A percentile compares a stretch with the other conserved stretches of the same genome.
These are phyloP conservation scores for Eristalis pertinax DNA, from an alignment of 2,888 invertebrate species.

Conservation along the genomic window DNA sequence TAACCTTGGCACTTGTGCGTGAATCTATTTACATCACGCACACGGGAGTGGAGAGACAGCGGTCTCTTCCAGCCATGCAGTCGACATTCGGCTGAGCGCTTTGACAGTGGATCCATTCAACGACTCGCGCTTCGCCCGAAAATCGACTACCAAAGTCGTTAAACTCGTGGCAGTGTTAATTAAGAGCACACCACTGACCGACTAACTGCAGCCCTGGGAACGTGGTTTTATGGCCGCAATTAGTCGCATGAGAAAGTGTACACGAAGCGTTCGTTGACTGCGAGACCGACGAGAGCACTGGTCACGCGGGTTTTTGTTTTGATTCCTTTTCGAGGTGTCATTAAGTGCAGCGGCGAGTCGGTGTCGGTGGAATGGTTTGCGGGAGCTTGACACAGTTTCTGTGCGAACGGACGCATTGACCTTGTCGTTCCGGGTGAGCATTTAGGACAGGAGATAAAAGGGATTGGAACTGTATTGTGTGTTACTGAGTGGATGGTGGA, in stretches of 20 bases:
- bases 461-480: neutral
- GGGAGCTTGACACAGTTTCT: neutral
- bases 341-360: neutral
- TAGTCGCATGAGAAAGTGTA: slow-evolving; percentile 11
- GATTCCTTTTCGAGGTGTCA: neutral
- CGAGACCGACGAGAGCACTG: neutral
- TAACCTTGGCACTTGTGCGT: slow-evolving; percentile 21
- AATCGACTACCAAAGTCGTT: neutral
- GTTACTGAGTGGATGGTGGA: too few species aligned
- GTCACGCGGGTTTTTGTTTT: slow-evolving; percentile 16
- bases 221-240: neutral
- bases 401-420: neutral
- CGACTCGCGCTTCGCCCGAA: neutral
- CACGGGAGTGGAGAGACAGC: neutral
- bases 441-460: neutral
- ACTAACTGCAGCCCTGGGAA: neutral
- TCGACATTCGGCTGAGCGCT: neutral
- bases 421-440: neutral
- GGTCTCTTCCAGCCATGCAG: slow-evolving; percentile 1
- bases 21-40: neutral
- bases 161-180: slow-evolving; percentile 12
- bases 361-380: neutral
- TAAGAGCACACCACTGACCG: neutral
- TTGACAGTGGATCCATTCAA: too few species aligned
- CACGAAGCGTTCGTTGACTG: slow-evolving; percentile 18